phyloP scores from a whole-genome alignment of 2,797 vertebrate genomes.

The Spinibarbus caldwelli region DNA sequence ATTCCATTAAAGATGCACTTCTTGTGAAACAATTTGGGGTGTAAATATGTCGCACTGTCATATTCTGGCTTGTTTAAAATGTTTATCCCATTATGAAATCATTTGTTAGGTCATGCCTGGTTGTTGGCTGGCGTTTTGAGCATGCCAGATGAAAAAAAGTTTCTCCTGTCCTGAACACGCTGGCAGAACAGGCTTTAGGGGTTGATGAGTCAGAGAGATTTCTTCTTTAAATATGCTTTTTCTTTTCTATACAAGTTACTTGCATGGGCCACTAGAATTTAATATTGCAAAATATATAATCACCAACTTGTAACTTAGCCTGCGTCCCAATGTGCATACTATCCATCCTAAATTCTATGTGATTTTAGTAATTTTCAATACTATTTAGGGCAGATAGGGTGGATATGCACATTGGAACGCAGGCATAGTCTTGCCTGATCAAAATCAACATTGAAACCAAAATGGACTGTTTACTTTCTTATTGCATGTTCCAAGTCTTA shows the following conservation, averaged over 20 bases:
- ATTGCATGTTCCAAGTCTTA: background rate
- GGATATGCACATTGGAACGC: no score
- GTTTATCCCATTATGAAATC: background rate
- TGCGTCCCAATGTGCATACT: no score
- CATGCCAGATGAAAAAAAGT: background rate
- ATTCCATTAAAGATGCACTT: background rate
- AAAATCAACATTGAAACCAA: background rate
- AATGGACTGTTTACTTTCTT: background rate
- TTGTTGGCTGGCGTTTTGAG: constrained; percentile 33
- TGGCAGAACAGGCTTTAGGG: background rate
- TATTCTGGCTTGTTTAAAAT: background rate
- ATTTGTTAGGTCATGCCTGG: background rate
- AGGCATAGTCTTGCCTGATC: background rate
- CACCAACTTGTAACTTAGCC: background rate
- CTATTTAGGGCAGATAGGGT: no score
- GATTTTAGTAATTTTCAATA: no score
- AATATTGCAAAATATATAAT: background rate
- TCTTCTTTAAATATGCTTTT: background rate
- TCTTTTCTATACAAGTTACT: background rate
- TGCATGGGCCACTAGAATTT: background rate
- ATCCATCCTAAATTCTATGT: no score
- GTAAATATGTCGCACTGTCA: background rate
- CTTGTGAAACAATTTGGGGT: background rate
- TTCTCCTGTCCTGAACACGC: constrained; percentile 3
- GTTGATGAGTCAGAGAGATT: constrained; percentile 14